Evolutionary conservation across 2,797 vertebrate species (phyloP), one percentile per base, ranked within the genome.

Genomic region (Pteropus rufus): DNA sequence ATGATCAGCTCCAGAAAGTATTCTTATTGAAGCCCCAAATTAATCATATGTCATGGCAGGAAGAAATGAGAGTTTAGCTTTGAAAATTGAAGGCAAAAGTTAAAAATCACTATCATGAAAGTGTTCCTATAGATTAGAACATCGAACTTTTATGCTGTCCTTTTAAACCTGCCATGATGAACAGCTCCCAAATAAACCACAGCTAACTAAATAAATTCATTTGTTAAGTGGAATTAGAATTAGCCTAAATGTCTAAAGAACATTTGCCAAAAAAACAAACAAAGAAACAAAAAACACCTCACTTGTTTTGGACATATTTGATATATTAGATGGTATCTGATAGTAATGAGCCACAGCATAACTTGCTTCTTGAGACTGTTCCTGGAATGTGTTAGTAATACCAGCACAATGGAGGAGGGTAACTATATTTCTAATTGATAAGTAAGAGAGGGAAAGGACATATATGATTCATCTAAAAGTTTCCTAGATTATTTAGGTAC

Each of bases 51-150:
- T 5, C 23, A 11, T 70, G 73, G 69, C 64, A 72, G 58, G 41
- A 62, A 88, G 52, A 81, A 44, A 31, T 69, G 34, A 39, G 52
- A 81, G 26, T 92, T 39, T 62, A 86, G 34, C 64, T 82, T 94
- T 89, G 36, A 58, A 96, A 86, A 70, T 88, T 56, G 49, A 96
- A 64, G 52, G 18, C 44, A 88, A 62, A 96, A 65, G 11, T 82
- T 89, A 77, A n/a, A 64, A 44, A 82, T 49, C 31, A 18, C 49
- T 64, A 3, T 56, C 19, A 23, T 87, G 34, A 29, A 80, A 77
- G 49, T 69, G 19, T 65, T 60, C 7, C 36, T 77, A 0, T 79
- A 73, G 49, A 88, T 64, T 92, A 80, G 52, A 87, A 76, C 67
- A 46, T 69, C 41, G 65, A 96, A 31, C 54, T 82, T 94, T 72